Conservation (phyloP, 2,113 vertebrate genomes). For the Sturnira hondurensis region DNA sequence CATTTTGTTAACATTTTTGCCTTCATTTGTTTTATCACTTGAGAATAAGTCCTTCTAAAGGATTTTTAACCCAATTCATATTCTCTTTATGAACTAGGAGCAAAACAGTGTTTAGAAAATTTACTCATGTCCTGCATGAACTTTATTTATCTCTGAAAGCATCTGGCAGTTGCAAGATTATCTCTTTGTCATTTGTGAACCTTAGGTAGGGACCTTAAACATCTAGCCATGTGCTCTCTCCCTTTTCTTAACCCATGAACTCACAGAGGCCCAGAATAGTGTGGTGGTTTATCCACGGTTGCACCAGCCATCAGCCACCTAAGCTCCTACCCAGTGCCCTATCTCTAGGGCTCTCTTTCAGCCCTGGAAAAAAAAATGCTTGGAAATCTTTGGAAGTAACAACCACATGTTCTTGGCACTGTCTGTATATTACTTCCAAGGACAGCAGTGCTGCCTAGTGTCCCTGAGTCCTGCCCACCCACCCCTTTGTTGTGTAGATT, state of each 20-base stretch:
- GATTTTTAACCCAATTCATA: not conserved
- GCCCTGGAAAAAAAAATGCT: not conserved
- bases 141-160: conserved; percentile 22
- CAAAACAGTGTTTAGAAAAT: conserved; percentile 12
- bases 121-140: not conserved
- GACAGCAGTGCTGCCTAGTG: not conserved
- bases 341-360: not conserved
- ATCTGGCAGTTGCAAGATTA: not conserved
- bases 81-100: not conserved
- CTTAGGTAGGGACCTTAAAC: not conserved
- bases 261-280: not conserved
- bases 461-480: no score
- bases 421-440: not conserved
- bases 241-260: not conserved
- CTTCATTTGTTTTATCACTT: conserved; percentile 29
- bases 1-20: not conserved
- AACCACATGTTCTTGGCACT: not conserved
- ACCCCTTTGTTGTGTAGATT: not conserved
- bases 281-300: not conserved
- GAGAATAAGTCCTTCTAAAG: not conserved
- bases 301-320: not conserved
- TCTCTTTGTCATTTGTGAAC: not conserved
- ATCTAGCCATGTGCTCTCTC: not conserved
- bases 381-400: not conserved
- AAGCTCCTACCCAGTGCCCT: not conserved